phyloP scores from a whole-genome alignment of 2,797 vertebrate genomes.

The Micrastur ruficollis region DNA sequence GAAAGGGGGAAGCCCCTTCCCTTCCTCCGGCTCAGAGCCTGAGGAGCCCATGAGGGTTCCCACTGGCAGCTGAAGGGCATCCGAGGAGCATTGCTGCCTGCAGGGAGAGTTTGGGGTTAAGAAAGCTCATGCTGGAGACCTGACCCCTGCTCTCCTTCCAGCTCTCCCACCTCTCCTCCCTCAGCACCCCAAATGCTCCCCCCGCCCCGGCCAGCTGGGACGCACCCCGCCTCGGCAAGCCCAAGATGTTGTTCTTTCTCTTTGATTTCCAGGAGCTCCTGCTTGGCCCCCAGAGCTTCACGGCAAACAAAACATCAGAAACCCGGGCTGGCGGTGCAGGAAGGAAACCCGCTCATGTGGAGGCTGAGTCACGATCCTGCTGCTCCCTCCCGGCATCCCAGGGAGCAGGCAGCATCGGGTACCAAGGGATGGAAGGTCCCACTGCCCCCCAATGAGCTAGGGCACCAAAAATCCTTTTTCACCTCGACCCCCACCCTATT shows the following conservation, averaged over 20 bases:
- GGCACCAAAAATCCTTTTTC: neutral
- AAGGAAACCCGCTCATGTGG: constrained; percentile 42
- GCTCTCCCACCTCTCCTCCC: neutral
- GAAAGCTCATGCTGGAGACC: neutral
- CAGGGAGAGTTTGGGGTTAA: neutral
- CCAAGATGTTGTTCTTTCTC: constrained; percentile 38
- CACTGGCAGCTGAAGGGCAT: rapidly evolving
- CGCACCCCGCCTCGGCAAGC: neutral
- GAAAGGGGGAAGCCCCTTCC: neutral
- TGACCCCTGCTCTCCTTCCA: neutral
- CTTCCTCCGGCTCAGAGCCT: neutral
- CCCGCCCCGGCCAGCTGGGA: neutral
- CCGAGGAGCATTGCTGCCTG: rapidly evolving
- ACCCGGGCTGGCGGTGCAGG: neutral
- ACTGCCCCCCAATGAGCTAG: no score
- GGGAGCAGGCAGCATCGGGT: neutral
- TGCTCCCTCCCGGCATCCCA: neutral
- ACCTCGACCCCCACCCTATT: rapidly evolving
- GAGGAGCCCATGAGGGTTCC: neutral
- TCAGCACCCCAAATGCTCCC: neutral
- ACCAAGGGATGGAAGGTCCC: neutral
- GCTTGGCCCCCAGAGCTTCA: constrained; percentile 11
- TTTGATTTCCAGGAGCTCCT: constrained; percentile 36
- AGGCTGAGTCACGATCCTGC: neutral
- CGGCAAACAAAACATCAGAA: constrained; percentile 53